Evolutionary conservation across 2,113 vertebrate genomes (phyloP).

Genomic region (Triplophysa tibetana): DNA sequence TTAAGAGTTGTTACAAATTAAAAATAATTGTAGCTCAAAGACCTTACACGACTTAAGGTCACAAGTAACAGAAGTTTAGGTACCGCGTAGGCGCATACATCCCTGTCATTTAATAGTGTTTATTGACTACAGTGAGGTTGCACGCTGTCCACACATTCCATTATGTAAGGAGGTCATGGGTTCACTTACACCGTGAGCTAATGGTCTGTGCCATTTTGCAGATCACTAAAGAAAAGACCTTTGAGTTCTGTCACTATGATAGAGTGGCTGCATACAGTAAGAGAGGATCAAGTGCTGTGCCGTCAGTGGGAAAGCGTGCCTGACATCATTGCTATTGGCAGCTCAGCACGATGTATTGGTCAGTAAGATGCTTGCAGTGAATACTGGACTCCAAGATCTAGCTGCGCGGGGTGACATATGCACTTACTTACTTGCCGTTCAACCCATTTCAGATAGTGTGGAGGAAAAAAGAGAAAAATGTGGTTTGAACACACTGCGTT

Average conservation of each 20-base stretch:
- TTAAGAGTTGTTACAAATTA: neutral
- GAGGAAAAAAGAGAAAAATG: slow-evolving; percentile 16
- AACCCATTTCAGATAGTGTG: slow-evolving; percentile 20
- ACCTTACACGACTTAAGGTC: no score
- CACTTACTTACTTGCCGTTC: slow-evolving; percentile 36
- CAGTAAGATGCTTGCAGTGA: slow-evolving; percentile 27
- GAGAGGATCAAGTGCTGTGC: slow-evolving; percentile 24
- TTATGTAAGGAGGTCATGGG: neutral
- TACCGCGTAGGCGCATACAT: neutral
- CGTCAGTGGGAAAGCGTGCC: neutral
- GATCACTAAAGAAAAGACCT: slow-evolving; percentile 29
- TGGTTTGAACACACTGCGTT: slow-evolving; percentile 33
- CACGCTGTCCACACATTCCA: neutral
- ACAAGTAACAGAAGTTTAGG: no score
- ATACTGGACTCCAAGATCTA: slow-evolving; percentile 5
- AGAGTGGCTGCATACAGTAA: slow-evolving; percentile 5
- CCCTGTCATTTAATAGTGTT: neutral
- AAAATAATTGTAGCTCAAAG: neutral
- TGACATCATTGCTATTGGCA: slow-evolving; percentile 41
- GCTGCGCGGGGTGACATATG: slow-evolving; percentile 28
- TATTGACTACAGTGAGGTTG: slow-evolving; percentile 2
- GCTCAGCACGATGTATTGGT: slow-evolving; percentile 19
- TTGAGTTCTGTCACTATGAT: slow-evolving; percentile 22
- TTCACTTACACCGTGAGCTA: slow-evolving; percentile 12
- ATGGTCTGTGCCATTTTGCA: slow-evolving; percentile 28